These are phyloP conservation scores for Ibidorhyncha struthersii DNA, from an alignment of 2,113 vertebrate genomes.

Conservation along the genomic window DNA sequence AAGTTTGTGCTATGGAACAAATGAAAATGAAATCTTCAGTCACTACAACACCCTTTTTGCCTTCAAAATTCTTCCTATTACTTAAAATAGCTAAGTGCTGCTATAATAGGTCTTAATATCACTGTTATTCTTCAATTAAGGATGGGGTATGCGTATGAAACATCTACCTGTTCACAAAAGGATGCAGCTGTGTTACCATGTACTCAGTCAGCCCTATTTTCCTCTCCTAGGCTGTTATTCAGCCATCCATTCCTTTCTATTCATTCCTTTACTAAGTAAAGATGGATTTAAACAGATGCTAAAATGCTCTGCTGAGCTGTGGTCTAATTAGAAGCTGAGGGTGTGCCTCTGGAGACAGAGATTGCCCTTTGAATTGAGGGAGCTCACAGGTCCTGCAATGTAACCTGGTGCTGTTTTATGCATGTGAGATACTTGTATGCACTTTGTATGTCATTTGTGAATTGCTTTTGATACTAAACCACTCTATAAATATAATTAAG, in stretches of 20 bases:
- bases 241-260: constrained; percentile 1
- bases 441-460: not conserved
- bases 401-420: not conserved
- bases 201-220: not conserved
- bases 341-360: constrained; percentile 27
- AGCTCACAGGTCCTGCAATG: not conserved
- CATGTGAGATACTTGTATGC: not conserved
- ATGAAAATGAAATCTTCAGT: not conserved
- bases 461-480: not conserved
- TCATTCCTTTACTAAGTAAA: constrained; percentile 51
- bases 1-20: not conserved
- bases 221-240: not conserved
- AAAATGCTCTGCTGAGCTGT: constrained; percentile 53
- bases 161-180: not conserved
- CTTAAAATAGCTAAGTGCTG: not conserved
- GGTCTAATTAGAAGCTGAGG: constrained; percentile 54
- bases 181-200: not conserved
- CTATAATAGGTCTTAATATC: not conserved
- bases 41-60: not conserved
- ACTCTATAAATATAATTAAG: not conserved
- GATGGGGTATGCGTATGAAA: not conserved
- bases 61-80: not conserved
- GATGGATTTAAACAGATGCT: constrained; percentile 56
- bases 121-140: not conserved
- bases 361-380: not conserved